Percentiles rank a stretch among this genome's conserved stretches.
These are phyloP conservation scores for Cryptocheilus praepositus DNA, from an alignment of 2,888 invertebrate genomes.

Conservation along the genomic window DNA sequence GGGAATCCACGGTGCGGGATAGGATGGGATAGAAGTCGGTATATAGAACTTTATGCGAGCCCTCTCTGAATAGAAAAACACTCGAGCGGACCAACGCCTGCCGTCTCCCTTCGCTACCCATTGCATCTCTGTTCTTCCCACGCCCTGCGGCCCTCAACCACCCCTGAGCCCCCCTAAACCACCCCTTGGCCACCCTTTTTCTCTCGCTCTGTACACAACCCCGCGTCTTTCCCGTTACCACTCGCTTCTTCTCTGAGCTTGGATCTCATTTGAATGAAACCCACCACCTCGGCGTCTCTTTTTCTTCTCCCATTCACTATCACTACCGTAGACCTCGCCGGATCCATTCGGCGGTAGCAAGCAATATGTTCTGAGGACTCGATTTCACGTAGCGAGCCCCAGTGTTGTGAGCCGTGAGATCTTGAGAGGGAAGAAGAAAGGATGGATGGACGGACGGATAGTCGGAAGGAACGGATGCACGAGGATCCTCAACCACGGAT, in stretches of 20 bases:
- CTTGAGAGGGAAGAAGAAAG: conserved; percentile 31
- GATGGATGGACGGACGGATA: conserved; percentile 45
- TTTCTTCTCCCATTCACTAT: conserved; percentile 44
- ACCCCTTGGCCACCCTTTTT: conserved; percentile 28
- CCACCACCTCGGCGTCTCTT: conserved; percentile 50
- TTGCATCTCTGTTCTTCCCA: too few species aligned
- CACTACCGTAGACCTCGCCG: conserved; percentile 37
- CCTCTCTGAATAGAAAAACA: conserved; percentile 70
- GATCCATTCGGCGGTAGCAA: conserved; percentile 40
- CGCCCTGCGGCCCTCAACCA: background rate
- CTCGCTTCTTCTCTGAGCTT: conserved; percentile 35
- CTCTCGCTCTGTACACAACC: conserved; percentile 13
- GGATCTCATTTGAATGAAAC: conserved; percentile 71
- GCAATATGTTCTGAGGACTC: conserved; percentile 62
- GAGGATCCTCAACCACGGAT: conserved; percentile 36
- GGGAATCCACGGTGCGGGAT: conserved; percentile 56
- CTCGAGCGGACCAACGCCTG: conserved; percentile 63
- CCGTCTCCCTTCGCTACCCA: conserved; percentile 36
- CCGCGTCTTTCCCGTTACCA: conserved; percentile 33
- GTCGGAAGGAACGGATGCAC: conserved; percentile 37
- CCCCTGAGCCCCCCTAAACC: conserved; percentile 13
- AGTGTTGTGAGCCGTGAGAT: conserved; percentile 34
- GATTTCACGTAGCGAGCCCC: conserved; percentile 51
- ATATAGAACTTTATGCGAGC: conserved; percentile 68
- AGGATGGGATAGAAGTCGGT: conserved; percentile 54